Conservation (phyloP, 2,113 vertebrate genomes). For the Crotalus helleri region DNA sequence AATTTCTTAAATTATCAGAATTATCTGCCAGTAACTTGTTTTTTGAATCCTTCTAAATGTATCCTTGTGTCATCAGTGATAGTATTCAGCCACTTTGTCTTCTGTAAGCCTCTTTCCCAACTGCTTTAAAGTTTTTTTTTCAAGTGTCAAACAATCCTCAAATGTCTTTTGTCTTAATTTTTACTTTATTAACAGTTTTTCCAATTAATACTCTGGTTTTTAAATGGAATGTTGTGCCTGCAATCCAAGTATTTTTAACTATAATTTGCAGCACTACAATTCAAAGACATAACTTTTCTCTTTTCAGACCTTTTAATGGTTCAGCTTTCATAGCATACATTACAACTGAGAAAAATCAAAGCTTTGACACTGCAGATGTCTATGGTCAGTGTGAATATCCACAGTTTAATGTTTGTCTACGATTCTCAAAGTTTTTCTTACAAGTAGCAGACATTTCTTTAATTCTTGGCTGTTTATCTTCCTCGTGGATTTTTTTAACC, state of each 20-base stretch:
- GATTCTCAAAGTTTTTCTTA: neutral
- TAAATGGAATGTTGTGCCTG: neutral
- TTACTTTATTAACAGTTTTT: neutral
- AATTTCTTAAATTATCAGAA: neutral
- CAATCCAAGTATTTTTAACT: neutral
- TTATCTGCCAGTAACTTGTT: neutral
- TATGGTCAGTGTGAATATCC: neutral
- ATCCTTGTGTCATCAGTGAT: neutral
- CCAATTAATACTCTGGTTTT: neutral
- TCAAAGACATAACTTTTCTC: neutral
- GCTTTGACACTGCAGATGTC: neutral
- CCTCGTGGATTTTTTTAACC: neutral
- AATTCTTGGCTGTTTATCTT: neutral
- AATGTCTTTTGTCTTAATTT: neutral
- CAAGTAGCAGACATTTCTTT: neutral
- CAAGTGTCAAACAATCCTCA: neutral
- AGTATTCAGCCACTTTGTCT: too few relatives aligned
- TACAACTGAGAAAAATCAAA: neutral
- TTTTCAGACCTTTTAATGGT: neutral
- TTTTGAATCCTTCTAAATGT: neutral
- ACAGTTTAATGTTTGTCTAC: neutral
- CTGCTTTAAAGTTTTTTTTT: neutral
- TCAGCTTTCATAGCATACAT: neutral
- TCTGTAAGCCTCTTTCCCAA: neutral
- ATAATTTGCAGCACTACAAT: neutral